Base-by-base conservation (phyloP, 1,140 invertebrate species). In the Atopsyche davidsoni region DNA sequence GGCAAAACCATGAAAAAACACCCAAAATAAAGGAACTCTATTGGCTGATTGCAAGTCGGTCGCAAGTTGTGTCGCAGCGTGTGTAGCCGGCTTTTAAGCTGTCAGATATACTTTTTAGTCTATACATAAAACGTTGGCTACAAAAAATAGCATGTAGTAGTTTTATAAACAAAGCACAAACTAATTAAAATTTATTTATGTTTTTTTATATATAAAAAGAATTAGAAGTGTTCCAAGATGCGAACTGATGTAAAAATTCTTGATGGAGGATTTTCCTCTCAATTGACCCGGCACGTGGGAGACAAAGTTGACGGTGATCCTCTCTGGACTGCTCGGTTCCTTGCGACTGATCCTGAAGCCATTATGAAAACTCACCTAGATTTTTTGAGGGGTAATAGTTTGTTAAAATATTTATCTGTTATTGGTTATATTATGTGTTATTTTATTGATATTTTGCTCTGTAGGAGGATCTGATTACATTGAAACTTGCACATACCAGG, bases 401-500 rank as follows among this genome's bases (percentile, higher is more conserved):
- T 28, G 24, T 28, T n/a, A 28, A 7, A 6, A 28, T 6, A 28
- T n/a, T n/a, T n/a, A n/a, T n/a, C n/a, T n/a, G n/a, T 28, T 28
- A 28, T 28, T n/a, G n/a, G n/a, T 28, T 7, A 28, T 6, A 28
- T 28, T 7, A 28, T 28, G 24, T n/a, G n/a, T 28, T 28, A 28
- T n/a, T 28, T n/a, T n/a, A 28, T 25, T 39, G 28, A 32, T 39
- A n/a, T 47, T 38, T 9, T 39, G 22, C 9, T 52, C 70, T 45
- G 32, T 63, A 70, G 77, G 73, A 57, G 82, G 81, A 17, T 69
- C 78, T n/a, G 72, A 82, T 41, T 64, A 81, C 3, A 71, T 84
- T 17, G 68, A 69, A 40, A 82, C 80, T 9, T 73, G 73, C 40
- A 80, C 78, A 4, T 85, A 84, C 56, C 82, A 85, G 66, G 77